A percentile compares a stretch with the other conserved stretches of the same genome.
Evolutionary conservation across 2,113 vertebrate genomes (phyloP).

Genomic region (Apus apus): DNA sequence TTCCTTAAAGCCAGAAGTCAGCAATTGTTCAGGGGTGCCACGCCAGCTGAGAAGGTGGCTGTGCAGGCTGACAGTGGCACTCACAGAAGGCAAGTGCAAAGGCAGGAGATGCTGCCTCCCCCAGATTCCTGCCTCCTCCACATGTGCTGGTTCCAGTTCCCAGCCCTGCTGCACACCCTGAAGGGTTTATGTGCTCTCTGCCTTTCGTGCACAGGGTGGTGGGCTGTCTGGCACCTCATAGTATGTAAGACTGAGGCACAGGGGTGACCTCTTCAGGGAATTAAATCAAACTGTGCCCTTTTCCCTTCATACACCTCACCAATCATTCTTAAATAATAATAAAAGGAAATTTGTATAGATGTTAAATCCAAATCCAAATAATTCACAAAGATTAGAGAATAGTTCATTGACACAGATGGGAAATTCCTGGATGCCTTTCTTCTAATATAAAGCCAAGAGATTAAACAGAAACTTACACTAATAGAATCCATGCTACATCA

Average conservation of each 20-base stretch:
- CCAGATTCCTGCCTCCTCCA: background rate
- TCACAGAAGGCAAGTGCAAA: rapidly evolving
- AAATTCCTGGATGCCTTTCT: background rate
- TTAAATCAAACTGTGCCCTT: background rate
- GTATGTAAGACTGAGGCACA: background rate
- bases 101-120: background rate
- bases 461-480: background rate
- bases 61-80: rapidly evolving
- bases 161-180: background rate
- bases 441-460: background rate
- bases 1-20: background rate
- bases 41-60: background rate
- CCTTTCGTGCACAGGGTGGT: background rate
- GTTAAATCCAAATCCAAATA: constrained; percentile 1
- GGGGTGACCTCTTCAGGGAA: background rate
- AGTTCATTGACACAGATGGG: constrained; percentile 3
- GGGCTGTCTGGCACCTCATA: background rate
- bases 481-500: background rate
- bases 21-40: background rate
- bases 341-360: background rate
- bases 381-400: constrained; percentile 16
- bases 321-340: constrained; percentile 38
- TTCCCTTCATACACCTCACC: constrained; percentile 23
- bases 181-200: background rate
- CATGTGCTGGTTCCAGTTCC: background rate